phyloP scores from a whole-genome alignment of 2,888 invertebrate species.

The Neria commutata region DNA sequence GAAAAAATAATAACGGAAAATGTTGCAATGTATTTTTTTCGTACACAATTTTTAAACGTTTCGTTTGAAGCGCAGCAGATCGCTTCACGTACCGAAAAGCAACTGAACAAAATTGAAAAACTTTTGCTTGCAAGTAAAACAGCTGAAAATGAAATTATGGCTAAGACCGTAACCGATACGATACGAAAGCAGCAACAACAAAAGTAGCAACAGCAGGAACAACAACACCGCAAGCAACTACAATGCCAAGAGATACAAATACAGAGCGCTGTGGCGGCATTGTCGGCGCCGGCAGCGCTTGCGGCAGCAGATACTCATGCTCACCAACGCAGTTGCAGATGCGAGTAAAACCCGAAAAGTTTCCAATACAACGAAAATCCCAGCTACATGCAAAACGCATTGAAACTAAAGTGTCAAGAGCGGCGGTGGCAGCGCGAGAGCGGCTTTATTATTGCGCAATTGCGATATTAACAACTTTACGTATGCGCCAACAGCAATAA shows the following conservation, averaged over 20 bases:
- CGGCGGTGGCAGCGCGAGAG: conserved; percentile 9
- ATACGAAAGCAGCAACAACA: conserved; percentile 15
- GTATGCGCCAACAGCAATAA: conserved; percentile 30
- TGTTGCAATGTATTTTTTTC: conserved; percentile 3
- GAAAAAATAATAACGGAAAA: background rate
- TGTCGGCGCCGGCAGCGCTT: conserved; percentile 1
- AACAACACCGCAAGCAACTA: conserved; percentile 35
- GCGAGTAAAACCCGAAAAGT: background rate
- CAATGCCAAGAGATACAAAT: conserved; percentile 34
- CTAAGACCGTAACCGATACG: conserved; percentile 33
- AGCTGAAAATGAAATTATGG: conserved; percentile 49
- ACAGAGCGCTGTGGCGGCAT: conserved; percentile 6
- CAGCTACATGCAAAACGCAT: conserved; percentile 22
- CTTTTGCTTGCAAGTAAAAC: conserved; percentile 56
- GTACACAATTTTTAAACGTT: conserved; percentile 3
- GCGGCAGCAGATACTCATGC: background rate
- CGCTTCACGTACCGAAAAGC: conserved; percentile 57
- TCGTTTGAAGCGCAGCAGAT: conserved; percentile 47
- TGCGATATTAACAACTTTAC: conserved; percentile 30
- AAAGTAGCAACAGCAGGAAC: conserved; percentile 28
- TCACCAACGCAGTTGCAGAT: too few relatives aligned
- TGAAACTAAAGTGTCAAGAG: conserved; percentile 16
- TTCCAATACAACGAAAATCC: background rate
- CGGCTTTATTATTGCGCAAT: conserved; percentile 46
- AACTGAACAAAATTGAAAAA: conserved; percentile 60